Evolutionary conservation across 2,113 vertebrate species (phyloP).

Genomic region (Hemiprocne comata): DNA sequence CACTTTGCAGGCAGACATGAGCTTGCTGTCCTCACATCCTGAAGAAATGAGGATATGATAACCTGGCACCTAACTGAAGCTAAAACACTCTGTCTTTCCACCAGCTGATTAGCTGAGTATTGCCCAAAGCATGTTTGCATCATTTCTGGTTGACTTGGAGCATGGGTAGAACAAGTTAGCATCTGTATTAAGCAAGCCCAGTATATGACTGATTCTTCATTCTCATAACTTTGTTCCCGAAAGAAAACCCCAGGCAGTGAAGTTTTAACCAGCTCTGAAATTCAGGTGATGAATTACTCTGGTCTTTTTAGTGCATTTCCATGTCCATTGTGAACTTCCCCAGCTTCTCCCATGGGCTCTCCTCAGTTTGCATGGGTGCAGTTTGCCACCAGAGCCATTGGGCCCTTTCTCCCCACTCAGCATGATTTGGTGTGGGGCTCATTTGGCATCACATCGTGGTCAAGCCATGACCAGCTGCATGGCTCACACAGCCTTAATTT

Average conservation of each 20-base stretch:
- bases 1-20: neutral
- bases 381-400: neutral
- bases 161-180: neutral
- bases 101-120: neutral
- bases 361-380: neutral
- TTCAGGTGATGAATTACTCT: neutral
- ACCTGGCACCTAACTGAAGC: neutral
- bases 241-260: neutral
- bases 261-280: neutral
- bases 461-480: neutral
- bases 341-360: accelerated
- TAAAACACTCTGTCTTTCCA: neutral
- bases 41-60: neutral
- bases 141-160: neutral
- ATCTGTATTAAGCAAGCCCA: neutral
- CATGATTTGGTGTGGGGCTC: neutral
- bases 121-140: neutral
- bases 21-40: neutral
- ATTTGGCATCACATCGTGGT: neutral
- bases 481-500: neutral
- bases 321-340: neutral
- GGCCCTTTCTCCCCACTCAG: neutral
- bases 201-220: accelerated
- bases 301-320: neutral
- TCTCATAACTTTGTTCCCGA: neutral